Conservation (phyloP, 2,888 invertebrate genomes). For the Trissoscelio sp. region DNA sequence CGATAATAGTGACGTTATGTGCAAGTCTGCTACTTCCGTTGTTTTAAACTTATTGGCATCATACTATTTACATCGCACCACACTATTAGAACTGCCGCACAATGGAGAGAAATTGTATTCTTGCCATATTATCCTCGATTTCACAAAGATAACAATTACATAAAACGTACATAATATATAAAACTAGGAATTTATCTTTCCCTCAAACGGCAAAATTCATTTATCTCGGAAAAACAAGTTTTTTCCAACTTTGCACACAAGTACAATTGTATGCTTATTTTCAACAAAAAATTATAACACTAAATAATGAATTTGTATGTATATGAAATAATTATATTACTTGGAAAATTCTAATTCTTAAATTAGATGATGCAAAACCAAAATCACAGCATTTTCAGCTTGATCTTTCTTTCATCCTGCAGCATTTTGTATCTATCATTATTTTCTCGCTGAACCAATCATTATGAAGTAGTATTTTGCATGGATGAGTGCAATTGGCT, state of each 20-base stretch:
- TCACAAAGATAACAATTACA: constrained; percentile 35
- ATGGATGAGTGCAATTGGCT: constrained; percentile 14
- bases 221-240: background rate
- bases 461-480: constrained; percentile 23
- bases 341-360: background rate
- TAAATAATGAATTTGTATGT: too few relatives aligned
- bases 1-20: constrained; percentile 35
- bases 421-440: constrained; percentile 16
- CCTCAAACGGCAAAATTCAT: background rate
- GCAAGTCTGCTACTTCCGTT: constrained; percentile 43
- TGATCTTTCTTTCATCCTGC: constrained; percentile 10
- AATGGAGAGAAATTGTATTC: constrained; percentile 42
- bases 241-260: background rate
- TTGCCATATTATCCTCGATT: constrained; percentile 26
- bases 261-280: background rate
- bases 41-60: constrained; percentile 36
- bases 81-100: constrained; percentile 19
- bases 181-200: background rate
- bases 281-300: too few relatives aligned
- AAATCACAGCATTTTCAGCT: constrained; percentile 17
- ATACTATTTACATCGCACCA: constrained; percentile 20
- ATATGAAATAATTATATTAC: background rate
- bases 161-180: constrained; percentile 18
- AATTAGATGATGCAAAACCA: background rate
- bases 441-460: background rate